Evolutionary conservation across 92 coral and sea anemone genomes (phyloP).

Genomic region (Porites cylindrica): DNA sequence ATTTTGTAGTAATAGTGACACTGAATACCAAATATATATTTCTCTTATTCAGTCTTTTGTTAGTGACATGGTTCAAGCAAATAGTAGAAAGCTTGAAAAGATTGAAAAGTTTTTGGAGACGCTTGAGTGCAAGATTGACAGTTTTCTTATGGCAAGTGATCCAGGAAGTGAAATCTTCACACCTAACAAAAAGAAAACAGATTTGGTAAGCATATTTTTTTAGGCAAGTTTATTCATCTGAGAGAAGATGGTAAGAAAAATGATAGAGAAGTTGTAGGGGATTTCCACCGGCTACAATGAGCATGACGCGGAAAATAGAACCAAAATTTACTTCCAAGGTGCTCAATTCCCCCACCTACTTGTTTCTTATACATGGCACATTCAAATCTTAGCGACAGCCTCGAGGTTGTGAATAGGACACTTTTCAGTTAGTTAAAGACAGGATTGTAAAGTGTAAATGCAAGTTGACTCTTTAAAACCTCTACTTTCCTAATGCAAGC

Average conservation of each 20-base stretch:
- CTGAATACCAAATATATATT: not conserved
- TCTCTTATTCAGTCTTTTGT: slow-evolving; percentile 37
- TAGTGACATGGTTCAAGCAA: slow-evolving; percentile 57
- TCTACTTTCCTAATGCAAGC: too few species aligned
- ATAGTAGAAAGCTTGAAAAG: slow-evolving; percentile 42
- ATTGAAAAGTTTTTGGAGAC: slow-evolving; percentile 50
- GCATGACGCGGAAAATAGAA: too few species aligned
- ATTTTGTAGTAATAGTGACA: not conserved
- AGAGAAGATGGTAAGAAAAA: too few species aligned
- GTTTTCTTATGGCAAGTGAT: slow-evolving; percentile 27
- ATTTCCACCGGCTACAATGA: too few species aligned
- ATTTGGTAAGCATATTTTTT: slow-evolving; percentile 4
- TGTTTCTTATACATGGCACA: too few species aligned
- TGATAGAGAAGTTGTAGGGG: too few species aligned
- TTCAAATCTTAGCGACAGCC: too few species aligned
- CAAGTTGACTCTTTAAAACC: not conserved
- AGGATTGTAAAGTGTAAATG: too few species aligned
- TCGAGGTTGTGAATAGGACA: too few species aligned
- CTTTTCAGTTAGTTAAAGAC: too few species aligned
- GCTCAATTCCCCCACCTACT: too few species aligned
- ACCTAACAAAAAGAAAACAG: not conserved
- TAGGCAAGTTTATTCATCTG: not conserved
- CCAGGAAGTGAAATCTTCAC: not conserved
- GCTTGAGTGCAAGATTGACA: slow-evolving; percentile 47
- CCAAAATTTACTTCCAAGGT: too few species aligned